Base-by-base conservation (phyloP, 2,113 vertebrate genomes). In the Melierax canorus region DNA sequence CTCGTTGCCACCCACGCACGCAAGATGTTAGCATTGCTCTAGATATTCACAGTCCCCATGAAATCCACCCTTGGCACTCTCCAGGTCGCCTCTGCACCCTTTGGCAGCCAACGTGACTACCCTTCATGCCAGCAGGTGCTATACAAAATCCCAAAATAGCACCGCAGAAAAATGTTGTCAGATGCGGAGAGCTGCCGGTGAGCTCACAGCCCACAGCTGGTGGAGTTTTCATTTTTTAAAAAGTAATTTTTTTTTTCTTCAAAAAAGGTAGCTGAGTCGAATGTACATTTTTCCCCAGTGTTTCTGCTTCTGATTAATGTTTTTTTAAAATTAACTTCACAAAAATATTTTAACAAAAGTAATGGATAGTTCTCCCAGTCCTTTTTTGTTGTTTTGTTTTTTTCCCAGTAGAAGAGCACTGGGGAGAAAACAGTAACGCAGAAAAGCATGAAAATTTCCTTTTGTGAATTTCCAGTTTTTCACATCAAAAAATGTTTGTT, bases 281-380 rank as follows among this genome's bases (percentile, higher is more conserved):
- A 20, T 0, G 5, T 1, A 5, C 0, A 0, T 14, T 39, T 5
- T 34, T 56, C 43, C 3, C 1, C 19, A 0, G 11, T 6, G 26
- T 63, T 95, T 93, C 12, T 12, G 2, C 27, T 76, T 64, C 53
- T 50, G 38, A 56, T 36, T 62, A 66, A 23, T 16, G 5, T 5
- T 5, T 46, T 81, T 86, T 55, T 43, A 22, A 68, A 92, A 90
- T 60, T 34, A 39, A 2, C 18, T 67, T 69, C 32, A 30, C 15
- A 9, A 51, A 82, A 39, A 32, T 30, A 74, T 16, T 26, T 73
- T 11, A 23, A 77, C 36, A 23, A 87, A 84, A 78, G 3, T 9
- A 20, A 48, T 6, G 16, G 13, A 43, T 19, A 55, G 29, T 17
- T 74, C 6, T 82, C 12, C 32, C 18, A 59, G 15, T 1, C 13